Evolutionary conservation across 1,140 invertebrate genomes (phyloP).

Genomic region (Leptinotarsa texana): DNA sequence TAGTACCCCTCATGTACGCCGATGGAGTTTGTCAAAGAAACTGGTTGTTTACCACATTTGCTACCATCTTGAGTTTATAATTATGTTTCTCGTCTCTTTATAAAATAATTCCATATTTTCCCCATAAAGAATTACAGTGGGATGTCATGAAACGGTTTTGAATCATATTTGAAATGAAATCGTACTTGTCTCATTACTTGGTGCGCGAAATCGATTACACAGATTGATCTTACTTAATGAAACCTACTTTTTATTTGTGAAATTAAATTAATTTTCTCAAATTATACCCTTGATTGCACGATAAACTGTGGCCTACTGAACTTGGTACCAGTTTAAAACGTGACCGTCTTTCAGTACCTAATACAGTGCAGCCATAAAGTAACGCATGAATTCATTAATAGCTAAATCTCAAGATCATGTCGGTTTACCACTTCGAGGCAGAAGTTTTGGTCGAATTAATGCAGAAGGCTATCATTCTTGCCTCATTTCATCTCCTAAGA

Average conservation of each 20-base stretch:
- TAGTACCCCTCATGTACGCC: not conserved
- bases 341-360: too few species aligned
- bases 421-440: too few species aligned
- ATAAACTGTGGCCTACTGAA: slow-evolving; percentile 5
- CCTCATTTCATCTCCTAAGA: too few species aligned
- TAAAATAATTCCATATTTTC: not conserved
- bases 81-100: not conserved
- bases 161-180: not conserved
- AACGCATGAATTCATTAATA: too few species aligned
- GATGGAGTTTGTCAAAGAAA: not conserved
- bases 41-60: not conserved
- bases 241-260: not conserved
- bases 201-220: not conserved
- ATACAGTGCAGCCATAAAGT: too few species aligned
- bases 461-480: too few species aligned
- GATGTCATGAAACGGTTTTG: not conserved
- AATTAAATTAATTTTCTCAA: not conserved
- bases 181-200: not conserved
- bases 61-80: not conserved
- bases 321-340: not conserved
- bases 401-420: too few species aligned
- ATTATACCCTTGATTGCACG: not conserved
- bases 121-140: not conserved
- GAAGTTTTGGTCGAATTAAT: too few species aligned
- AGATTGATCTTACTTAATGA: not conserved